A percentile compares a stretch with the other conserved stretches of the same genome.
These are phyloP conservation scores for Caenorhabditis becei DNA, from an alignment of 2,888 invertebrate species.

Conservation along the genomic window DNA sequence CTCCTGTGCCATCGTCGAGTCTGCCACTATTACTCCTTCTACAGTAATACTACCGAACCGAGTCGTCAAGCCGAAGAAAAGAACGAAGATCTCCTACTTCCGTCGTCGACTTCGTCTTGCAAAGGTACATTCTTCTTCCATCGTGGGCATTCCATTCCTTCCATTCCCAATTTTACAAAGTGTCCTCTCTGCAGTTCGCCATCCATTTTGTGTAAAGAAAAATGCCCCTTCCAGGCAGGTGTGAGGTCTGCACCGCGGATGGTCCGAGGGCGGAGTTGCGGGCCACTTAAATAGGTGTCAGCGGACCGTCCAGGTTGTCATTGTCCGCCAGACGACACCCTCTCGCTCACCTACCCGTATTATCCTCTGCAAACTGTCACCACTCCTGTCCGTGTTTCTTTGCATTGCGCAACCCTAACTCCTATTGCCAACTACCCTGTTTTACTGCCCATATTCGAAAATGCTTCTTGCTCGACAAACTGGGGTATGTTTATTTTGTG, in stretches of 20 bases:
- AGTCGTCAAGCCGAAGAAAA: too few relatives aligned
- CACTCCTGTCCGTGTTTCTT: constrained; percentile 9
- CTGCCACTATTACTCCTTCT: constrained; percentile 21
- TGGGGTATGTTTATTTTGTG: constrained; percentile 62
- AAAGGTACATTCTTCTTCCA: constrained; percentile 32
- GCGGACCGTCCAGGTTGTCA: background rate
- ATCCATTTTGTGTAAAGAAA: constrained; percentile 30
- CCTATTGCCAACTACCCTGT: background rate
- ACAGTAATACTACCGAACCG: constrained; percentile 24
- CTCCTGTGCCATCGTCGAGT: constrained; percentile 51
- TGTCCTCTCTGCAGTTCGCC: background rate
- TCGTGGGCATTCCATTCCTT: constrained; percentile 13
- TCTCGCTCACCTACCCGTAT: constrained; percentile 22
- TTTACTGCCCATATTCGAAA: constrained; percentile 14
- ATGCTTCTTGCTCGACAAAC: constrained; percentile 57
- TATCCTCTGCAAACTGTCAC: constrained; percentile 15
- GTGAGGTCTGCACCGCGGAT: background rate
- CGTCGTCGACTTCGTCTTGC: constrained; percentile 6
- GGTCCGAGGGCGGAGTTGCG: constrained; percentile 35
- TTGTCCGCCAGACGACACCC: constrained; percentile 18
- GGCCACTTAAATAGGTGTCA: constrained; percentile 50
- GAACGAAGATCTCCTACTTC: constrained; percentile 3
- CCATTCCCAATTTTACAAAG: constrained; percentile 34
- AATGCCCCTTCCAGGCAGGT: constrained; percentile 22
- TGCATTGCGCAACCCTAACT: constrained; percentile 19